phyloP scores from a whole-genome alignment of 2,113 vertebrate genomes.

The Panthera tigris region DNA sequence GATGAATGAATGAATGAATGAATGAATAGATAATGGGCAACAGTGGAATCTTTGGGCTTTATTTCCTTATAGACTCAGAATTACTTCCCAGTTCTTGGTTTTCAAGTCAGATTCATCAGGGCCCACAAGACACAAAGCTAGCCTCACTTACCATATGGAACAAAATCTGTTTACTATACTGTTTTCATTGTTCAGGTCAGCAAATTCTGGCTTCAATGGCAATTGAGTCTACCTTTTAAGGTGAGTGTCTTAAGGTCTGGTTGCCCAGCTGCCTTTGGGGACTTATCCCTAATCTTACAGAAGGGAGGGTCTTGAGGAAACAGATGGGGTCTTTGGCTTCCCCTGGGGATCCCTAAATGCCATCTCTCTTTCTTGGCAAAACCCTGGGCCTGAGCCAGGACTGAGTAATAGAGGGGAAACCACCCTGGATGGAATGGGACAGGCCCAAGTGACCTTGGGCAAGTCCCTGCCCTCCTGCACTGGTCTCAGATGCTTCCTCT shows the following conservation, averaged over 20 bases:
- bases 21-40: not conserved
- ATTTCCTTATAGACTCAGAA: not conserved
- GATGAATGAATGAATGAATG: not conserved
- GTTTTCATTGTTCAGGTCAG: not conserved
- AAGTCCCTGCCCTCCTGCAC: not conserved
- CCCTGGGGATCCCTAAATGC: not conserved
- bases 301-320: not conserved
- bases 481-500: conserved; percentile 38
- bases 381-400: not conserved
- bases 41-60: not conserved
- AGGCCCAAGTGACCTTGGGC: not conserved
- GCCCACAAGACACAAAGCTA: not conserved
- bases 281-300: not conserved
- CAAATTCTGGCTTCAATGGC: not conserved
- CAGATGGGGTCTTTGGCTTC: not conserved
- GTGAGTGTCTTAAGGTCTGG: not conserved
- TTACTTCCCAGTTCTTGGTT: not conserved
- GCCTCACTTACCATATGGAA: not conserved
- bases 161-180: not conserved
- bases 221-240: not conserved
- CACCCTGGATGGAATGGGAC: not conserved
- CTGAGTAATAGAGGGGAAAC: not conserved
- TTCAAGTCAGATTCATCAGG: not conserved
- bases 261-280: not conserved
- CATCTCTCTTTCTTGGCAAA: conserved; percentile 17